phyloP scores from a whole-genome alignment of 2,797 vertebrate genomes.

The Trematocara caparti region DNA sequence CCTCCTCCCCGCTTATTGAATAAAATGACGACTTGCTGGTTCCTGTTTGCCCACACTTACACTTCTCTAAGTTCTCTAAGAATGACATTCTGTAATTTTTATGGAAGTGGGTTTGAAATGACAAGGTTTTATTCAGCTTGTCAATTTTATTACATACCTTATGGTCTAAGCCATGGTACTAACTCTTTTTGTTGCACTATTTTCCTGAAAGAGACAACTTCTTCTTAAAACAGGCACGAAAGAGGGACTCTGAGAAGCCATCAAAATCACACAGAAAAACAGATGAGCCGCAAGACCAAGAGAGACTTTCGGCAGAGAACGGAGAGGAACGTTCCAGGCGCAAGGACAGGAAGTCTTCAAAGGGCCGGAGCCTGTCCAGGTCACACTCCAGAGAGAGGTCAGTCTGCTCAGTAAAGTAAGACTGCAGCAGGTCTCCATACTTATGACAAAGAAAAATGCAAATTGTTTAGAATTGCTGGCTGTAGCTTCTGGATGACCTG shows the following conservation, averaged over 20 bases:
- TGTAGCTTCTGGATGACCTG: not conserved
- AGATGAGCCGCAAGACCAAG: conserved; percentile 85
- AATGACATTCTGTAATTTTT: conserved; percentile 22
- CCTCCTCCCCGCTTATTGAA: conserved; percentile 4
- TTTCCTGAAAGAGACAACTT: conserved; percentile 99
- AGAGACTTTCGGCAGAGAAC: conserved; percentile 89
- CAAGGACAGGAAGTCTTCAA: conserved; percentile 86
- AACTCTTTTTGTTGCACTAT: conserved; percentile 99
- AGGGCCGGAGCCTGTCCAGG: conserved; percentile 87
- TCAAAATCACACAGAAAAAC: conserved; percentile 88
- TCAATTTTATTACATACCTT: conserved; percentile 60
- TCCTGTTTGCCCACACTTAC: not conserved
- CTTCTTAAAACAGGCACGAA: conserved; percentile 99
- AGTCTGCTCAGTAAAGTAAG: not conserved
- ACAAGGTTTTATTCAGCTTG: conserved; percentile 52
- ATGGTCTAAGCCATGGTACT: conserved; percentile 86
- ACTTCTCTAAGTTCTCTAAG: conserved; percentile 5
- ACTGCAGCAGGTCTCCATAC: not conserved
- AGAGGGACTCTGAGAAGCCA: conserved; percentile 90
- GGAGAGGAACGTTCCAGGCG: conserved; percentile 91
- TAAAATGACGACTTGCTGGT: not conserved
- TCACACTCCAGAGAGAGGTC: conserved; percentile 94
- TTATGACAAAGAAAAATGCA: not conserved
- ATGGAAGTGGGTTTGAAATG: conserved; percentile 66
- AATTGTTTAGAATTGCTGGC: not conserved